phyloP scores from a whole-genome alignment of 2,888 invertebrate species.

The Pogonocherus hispidulus region DNA sequence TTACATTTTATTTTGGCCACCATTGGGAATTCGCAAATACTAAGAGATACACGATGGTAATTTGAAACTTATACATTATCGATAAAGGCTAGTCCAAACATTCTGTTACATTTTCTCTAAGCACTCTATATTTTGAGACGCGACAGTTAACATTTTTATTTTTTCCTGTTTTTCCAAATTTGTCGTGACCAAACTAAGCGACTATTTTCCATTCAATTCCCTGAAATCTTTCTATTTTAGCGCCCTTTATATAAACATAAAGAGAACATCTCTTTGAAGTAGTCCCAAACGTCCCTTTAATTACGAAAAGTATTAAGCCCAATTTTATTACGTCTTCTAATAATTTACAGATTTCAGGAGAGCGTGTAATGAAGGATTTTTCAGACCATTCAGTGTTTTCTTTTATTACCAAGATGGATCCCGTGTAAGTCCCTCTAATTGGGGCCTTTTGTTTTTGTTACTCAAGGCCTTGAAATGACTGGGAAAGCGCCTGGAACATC shows the following conservation, averaged over 20 bases:
- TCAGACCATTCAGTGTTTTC: conserved; percentile 44
- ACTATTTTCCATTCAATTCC: conserved; percentile 24
- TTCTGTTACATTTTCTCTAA: too few species aligned
- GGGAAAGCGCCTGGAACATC: conserved; percentile 25
- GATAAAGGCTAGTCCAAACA: too few species aligned
- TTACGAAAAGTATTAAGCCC: conserved; percentile 41
- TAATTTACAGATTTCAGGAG: conserved; percentile 44
- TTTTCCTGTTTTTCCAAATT: too few species aligned
- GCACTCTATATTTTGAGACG: too few species aligned
- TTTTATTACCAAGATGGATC: conserved; percentile 48
- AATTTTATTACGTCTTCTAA: conserved; percentile 42
- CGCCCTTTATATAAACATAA: background rate
- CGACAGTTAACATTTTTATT: too few species aligned
- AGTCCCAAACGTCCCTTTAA: conserved; percentile 31
- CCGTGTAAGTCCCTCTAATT: conserved; percentile 51
- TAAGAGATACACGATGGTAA: too few species aligned
- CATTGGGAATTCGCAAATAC: too few species aligned
- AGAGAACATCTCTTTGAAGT: conserved; percentile 38
- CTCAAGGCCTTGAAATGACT: conserved; percentile 24
- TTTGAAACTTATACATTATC: too few species aligned
- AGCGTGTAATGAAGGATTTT: conserved; percentile 45
- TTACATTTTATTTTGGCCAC: too few species aligned
- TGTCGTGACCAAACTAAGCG: too few species aligned
- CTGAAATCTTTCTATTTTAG: conserved; percentile 24
- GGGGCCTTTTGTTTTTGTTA: conserved; percentile 46